Conservation (phyloP, 2,888 invertebrate genomes). For the Stomorhina lunata region DNA sequence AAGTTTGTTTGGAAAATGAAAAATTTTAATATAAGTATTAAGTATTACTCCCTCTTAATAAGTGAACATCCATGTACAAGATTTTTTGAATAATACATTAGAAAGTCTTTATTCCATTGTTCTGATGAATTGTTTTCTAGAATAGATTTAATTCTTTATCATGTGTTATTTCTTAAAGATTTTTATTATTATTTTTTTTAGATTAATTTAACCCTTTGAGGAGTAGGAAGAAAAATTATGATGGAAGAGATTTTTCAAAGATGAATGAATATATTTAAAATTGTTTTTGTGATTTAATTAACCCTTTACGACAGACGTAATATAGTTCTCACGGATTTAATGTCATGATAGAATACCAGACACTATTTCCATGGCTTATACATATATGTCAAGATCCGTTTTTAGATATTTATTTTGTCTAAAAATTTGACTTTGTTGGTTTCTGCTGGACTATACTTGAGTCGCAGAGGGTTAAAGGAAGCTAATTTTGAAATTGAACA, state of each 20-base stretch:
- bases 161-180: slow-evolving; percentile 14
- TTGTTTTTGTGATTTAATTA: no score
- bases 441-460: no score
- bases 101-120: slow-evolving; percentile 14
- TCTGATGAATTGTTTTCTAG: slow-evolving; percentile 56
- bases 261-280: no score
- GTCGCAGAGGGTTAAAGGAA: no score
- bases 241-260: neutral
- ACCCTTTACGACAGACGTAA: no score
- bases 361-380: no score
- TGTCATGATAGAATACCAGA: no score
- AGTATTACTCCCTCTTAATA: slow-evolving; percentile 13
- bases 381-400: no score
- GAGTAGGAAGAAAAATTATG: neutral
- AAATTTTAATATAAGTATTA: slow-evolving; percentile 26
- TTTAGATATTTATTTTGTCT: no score
- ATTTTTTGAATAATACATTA: neutral
- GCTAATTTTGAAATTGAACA: no score
- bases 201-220: slow-evolving; percentile 5
- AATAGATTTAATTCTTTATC: slow-evolving; percentile 18
- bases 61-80: neutral
- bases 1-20: slow-evolving; percentile 45
- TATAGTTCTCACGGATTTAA: no score
- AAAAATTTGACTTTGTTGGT: no score
- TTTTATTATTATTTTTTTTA: neutral